Evolutionary conservation across 1,140 invertebrate genomes (phyloP).

Genomic region (Alviniconcha marisindica): DNA sequence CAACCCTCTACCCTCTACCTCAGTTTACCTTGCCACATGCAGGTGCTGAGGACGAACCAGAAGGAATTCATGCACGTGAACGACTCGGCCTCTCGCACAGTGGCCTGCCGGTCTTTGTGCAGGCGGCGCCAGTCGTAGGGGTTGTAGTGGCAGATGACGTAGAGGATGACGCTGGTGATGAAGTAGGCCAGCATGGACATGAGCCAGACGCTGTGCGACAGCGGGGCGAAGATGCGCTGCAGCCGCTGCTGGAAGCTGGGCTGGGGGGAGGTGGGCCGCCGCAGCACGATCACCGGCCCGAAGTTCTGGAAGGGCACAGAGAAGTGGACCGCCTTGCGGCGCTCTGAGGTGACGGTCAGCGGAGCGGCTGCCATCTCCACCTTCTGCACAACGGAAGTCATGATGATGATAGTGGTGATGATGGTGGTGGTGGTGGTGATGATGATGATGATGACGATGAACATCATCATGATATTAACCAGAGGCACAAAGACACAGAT

Average conservation of each 20-base stretch:
- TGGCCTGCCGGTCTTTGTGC: slow-evolving; percentile 63
- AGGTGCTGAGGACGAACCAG: slow-evolving; percentile 67
- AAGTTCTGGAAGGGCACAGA: slow-evolving; percentile 68
- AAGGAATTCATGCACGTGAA: slow-evolving; percentile 72
- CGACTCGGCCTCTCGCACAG: slow-evolving; percentile 60
- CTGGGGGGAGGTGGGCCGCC: slow-evolving; percentile 54
- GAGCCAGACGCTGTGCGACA: slow-evolving; percentile 85
- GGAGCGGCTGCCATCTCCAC: slow-evolving; percentile 69
- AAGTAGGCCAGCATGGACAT: slow-evolving; percentile 64
- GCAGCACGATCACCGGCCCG: slow-evolving; percentile 68
- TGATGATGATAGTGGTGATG: neutral
- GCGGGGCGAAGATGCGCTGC: slow-evolving; percentile 95
- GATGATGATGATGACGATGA: neutral
- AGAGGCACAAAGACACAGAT: neutral
- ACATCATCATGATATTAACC: too few relatives aligned
- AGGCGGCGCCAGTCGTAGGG: slow-evolving; percentile 93
- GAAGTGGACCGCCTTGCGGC: slow-evolving; percentile 67
- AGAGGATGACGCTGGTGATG: slow-evolving; percentile 95
- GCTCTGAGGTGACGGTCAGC: slow-evolving; percentile 64
- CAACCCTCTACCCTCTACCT: neutral
- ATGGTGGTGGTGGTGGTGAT: neutral
- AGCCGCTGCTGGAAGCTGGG: slow-evolving; percentile 77
- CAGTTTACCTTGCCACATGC: slow-evolving; percentile 67
- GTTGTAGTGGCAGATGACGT: slow-evolving; percentile 88
- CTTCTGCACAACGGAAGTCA: slow-evolving; percentile 53